Conservation (phyloP, 2,888 invertebrate species). For the Cantharis lateralis region DNA sequence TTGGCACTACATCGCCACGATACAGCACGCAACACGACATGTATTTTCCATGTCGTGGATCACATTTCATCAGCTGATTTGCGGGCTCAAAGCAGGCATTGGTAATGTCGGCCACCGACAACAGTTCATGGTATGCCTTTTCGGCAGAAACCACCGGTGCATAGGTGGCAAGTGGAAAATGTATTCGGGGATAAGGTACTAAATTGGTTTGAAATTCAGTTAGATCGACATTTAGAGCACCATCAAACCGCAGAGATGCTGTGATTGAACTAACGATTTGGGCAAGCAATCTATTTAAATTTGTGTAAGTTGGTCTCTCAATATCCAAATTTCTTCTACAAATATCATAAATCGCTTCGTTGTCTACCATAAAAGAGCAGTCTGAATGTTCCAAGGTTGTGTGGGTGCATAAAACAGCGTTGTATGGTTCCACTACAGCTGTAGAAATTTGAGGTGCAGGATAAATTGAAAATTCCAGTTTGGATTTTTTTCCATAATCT, state of each 20-base stretch:
- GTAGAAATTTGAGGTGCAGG: background rate
- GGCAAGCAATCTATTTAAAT: constrained; percentile 65
- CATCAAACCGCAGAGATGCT: constrained; percentile 64
- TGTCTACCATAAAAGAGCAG: background rate
- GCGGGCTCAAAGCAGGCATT: background rate
- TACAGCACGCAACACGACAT: background rate
- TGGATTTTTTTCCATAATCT: background rate
- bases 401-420: background rate
- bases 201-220: constrained; percentile 65
- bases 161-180: background rate
- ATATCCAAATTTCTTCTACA: constrained; percentile 65
- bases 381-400: background rate
- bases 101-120: background rate
- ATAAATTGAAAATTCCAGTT: background rate
- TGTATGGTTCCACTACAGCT: background rate
- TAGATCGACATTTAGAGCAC: constrained; percentile 64
- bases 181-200: constrained; percentile 14
- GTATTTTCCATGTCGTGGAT: background rate
- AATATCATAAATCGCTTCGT: constrained; percentile 56
- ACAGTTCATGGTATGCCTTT: background rate
- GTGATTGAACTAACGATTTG: constrained; percentile 64
- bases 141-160: background rate
- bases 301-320: constrained; percentile 63
- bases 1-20: background rate
- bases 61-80: background rate